phyloP scores from a whole-genome alignment of 2,797 vertebrate species.

The Hephaestus fuliginosus region DNA sequence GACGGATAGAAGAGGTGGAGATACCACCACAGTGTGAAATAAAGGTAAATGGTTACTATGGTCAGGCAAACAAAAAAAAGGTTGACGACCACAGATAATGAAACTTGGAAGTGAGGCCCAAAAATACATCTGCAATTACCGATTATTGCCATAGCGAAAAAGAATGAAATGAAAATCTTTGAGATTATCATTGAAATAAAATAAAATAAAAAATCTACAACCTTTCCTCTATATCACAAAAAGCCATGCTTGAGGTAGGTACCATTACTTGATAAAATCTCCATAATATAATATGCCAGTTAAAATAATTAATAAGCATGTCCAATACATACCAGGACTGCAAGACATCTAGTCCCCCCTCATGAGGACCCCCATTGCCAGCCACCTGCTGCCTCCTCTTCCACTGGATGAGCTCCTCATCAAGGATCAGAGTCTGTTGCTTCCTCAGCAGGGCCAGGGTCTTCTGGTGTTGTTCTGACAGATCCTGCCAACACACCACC shows the following conservation, averaged over 20 bases:
- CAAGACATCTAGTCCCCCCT: slow-evolving; percentile 93
- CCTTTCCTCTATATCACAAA: neutral
- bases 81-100: no score
- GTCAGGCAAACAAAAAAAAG: no score
- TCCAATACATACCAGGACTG: slow-evolving; percentile 89
- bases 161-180: no score
- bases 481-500: slow-evolving; percentile 82
- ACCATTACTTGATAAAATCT: neutral
- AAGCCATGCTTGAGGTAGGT: neutral
- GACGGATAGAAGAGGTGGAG: neutral
- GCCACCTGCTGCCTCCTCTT: slow-evolving; percentile 96
- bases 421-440: slow-evolving; percentile 95
- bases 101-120: no score
- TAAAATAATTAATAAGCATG: neutral
- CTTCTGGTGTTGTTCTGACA: slow-evolving; percentile 96
- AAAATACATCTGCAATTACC: no score
- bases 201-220: neutral
- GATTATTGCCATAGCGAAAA: no score
- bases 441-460: slow-evolving; percentile 92
- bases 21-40: neutral
- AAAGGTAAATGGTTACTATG: neutral
- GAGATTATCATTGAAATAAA: neutral
- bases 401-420: slow-evolving; percentile 97
- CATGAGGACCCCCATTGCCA: slow-evolving; percentile 91
- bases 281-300: neutral